phyloP scores from a whole-genome alignment of 2,113 vertebrate species.

The Mastomys natalensis region DNA sequence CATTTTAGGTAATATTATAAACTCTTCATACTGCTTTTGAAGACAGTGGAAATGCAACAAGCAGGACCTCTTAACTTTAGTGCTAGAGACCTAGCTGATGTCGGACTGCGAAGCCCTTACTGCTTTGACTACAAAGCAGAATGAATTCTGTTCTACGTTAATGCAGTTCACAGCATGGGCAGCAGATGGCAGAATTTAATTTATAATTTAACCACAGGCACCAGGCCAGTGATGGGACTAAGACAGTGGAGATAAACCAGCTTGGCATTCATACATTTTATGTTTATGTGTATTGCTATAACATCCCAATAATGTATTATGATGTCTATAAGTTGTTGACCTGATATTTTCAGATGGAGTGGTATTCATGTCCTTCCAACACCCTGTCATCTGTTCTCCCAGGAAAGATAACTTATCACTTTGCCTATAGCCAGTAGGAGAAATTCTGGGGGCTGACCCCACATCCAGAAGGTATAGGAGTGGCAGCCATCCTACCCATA shows the following conservation, averaged over 20 bases:
- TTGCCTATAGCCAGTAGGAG: neutral
- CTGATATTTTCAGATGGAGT: neutral
- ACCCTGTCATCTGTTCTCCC: neutral
- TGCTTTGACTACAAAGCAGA: neutral
- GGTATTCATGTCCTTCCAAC: neutral
- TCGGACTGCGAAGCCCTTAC: fast-evolving
- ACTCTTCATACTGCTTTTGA: neutral
- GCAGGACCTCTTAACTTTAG: too few species aligned
- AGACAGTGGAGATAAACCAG: neutral
- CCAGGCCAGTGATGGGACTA: fast-evolving
- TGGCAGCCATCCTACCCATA: neutral
- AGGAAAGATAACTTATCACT: neutral
- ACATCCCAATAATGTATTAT: neutral
- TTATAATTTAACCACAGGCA: neutral
- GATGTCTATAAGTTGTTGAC: neutral
- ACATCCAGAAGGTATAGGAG: neutral
- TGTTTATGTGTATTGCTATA: neutral
- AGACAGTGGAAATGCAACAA: neutral
- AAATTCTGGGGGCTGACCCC: neutral
- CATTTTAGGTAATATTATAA: neutral
- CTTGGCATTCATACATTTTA: fast-evolving
- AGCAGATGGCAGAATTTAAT: constrained; percentile 64
- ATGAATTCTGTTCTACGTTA: fast-evolving
- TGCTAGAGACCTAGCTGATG: neutral
- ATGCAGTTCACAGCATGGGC: neutral